Conservation (phyloP, 2,113 vertebrate species). For the Micromys minutus region DNA sequence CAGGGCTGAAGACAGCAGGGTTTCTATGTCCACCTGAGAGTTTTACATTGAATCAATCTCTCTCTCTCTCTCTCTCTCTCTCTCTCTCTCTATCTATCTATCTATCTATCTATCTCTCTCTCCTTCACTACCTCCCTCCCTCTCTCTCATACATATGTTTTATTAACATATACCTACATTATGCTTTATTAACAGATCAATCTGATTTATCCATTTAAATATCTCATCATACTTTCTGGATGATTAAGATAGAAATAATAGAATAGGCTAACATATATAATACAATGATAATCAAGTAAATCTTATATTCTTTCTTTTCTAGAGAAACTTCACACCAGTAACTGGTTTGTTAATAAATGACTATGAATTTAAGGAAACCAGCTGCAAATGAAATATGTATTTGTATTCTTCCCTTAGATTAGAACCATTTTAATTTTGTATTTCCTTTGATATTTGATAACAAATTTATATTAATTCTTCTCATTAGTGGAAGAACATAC, state of each 20-base stretch:
- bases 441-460: conserved; percentile 57
- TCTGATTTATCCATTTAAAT: background rate
- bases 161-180: background rate
- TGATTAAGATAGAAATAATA: background rate
- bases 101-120: background rate
- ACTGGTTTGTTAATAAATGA: background rate
- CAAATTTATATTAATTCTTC: conserved; percentile 36
- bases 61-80: background rate
- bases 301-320: background rate
- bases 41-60: background rate
- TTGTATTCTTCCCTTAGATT: conserved; percentile 39
- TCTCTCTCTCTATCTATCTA: background rate
- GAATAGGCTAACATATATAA: background rate
- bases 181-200: background rate
- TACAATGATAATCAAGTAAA: background rate
- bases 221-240: background rate
- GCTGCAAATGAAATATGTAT: background rate
- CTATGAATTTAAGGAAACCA: conserved; percentile 22
- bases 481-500: conserved; percentile 53
- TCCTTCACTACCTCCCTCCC: background rate
- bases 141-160: background rate
- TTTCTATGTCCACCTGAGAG: background rate
- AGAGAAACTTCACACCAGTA: background rate
- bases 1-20: background rate
- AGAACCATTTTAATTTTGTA: conserved; percentile 39